A percentile compares a stretch with the other conserved stretches of the same genome.
Conservation (phyloP, 2,797 vertebrate genomes). For the Chloroceryle inda region DNA sequence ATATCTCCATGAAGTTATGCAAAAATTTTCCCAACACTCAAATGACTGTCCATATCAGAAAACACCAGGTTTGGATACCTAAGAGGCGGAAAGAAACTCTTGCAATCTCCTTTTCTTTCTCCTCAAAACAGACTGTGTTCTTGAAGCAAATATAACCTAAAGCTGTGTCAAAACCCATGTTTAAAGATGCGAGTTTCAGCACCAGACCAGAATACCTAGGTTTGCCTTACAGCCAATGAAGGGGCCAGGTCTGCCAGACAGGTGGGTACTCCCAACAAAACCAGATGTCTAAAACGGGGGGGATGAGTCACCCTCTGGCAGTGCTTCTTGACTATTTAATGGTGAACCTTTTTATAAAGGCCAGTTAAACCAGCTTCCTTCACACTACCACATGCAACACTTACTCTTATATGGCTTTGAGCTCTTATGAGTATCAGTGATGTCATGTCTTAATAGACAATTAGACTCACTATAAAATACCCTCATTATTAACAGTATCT, state of each 20-base stretch:
- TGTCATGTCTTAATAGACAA: background rate
- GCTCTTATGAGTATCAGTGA: background rate
- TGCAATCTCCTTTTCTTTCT: background rate
- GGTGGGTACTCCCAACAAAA: background rate
- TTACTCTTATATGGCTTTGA: background rate
- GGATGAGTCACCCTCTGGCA: slow-evolving; percentile 20
- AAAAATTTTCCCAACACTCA: background rate
- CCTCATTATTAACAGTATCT: background rate
- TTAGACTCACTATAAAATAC: background rate
- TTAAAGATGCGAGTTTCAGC: background rate
- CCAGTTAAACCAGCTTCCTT: slow-evolving; percentile 43
- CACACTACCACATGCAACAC: background rate
- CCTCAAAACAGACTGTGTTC: background rate
- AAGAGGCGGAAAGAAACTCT: background rate
- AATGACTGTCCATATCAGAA: background rate
- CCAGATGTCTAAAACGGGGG: background rate
- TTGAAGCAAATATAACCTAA: background rate
- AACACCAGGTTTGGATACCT: background rate
- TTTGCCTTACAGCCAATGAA: background rate
- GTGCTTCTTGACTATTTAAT: background rate
- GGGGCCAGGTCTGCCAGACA: background rate
- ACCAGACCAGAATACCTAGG: background rate
- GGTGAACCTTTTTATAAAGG: background rate
- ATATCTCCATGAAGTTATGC: background rate
- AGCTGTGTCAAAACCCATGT: background rate